Conservation (phyloP, 2,113 vertebrate genomes). For the Dunckerocampus dactyliophorus region DNA sequence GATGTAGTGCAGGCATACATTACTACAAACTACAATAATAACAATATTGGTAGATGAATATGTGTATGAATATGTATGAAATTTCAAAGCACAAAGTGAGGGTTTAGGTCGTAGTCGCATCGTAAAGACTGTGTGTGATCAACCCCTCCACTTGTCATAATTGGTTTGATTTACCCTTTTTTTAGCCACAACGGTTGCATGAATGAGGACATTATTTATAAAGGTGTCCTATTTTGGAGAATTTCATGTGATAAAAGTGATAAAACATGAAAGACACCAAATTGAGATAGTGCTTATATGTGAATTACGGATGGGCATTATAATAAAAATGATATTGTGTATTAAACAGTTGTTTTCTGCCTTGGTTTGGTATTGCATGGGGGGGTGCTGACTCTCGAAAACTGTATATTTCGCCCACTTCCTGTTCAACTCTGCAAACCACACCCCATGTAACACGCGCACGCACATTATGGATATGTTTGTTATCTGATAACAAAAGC, state of each 20-base stretch:
- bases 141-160: background rate
- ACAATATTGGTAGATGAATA: background rate
- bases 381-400: too few relatives aligned
- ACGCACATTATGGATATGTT: too few relatives aligned
- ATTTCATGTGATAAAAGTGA: background rate
- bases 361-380: too few relatives aligned
- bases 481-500: too few relatives aligned
- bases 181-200: background rate
- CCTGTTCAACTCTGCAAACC: too few relatives aligned
- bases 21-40: background rate
- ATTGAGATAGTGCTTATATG: background rate
- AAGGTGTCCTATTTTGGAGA: slow-evolving; percentile 10
- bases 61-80: too few relatives aligned
- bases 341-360: too few relatives aligned
- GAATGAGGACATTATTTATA: slow-evolving; percentile 4
- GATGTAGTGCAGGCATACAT: background rate
- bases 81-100: slow-evolving; percentile 19
- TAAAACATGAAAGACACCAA: background rate
- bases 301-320: background rate
- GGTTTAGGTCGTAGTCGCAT: background rate
- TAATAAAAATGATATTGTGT: background rate
- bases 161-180: background rate
- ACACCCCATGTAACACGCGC: too few relatives aligned
- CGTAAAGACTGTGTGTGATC: background rate
- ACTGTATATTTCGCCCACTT: too few relatives aligned